Evolutionary conservation across 2,797 vertebrate genomes (phyloP), one percentile per base, ranked within the genome.

Genomic region (Trachops cirrhosus): DNA sequence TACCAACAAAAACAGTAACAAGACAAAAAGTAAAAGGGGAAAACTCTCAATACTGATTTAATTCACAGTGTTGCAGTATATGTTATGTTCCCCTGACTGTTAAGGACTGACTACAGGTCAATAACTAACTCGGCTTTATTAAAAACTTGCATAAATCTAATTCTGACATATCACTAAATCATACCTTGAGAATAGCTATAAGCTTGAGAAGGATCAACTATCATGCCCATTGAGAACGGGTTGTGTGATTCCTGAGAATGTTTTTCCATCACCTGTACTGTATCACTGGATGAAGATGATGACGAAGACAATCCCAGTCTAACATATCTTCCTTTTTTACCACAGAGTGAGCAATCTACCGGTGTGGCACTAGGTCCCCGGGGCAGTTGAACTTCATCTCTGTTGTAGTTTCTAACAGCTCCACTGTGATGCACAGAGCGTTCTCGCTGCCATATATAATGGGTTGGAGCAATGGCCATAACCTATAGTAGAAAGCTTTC

Each of bases 401-500:
- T 34, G n/a, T 96, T 96, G 8, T 99, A 99, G 44, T 98, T 98
- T 78, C 99, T 98, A 92, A 98, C 97, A 15, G 99, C 99, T 8
- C 99, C 99, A 0, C 99, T 99, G 97, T 99, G 99, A 96, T 99
- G 98, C 90, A 97, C 90, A 0, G 99, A 98, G 7, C 99, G 99
- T 95, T 99, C 99, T 12, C 99, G 98, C 97, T 99, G 99, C 99
- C 99, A 99, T 94, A 98, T 97, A 1, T 98, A 99, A 97, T 99
- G 99, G 77, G 98, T 98, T 59, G 99, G 99, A 92, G 99, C 98
- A 8, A 99, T 99, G 93, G 99, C 99, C 99, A 99, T 99, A 96
- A 99, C 99, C 99, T 99, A n/a, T 5, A 90, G 50, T 44, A 52
- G 67, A 97, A 94, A 97, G 34, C 3, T 70, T 96, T 96, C 52